Base-by-base conservation (phyloP, 2,113 vertebrate species). In the Motacilla tschutschensis region DNA sequence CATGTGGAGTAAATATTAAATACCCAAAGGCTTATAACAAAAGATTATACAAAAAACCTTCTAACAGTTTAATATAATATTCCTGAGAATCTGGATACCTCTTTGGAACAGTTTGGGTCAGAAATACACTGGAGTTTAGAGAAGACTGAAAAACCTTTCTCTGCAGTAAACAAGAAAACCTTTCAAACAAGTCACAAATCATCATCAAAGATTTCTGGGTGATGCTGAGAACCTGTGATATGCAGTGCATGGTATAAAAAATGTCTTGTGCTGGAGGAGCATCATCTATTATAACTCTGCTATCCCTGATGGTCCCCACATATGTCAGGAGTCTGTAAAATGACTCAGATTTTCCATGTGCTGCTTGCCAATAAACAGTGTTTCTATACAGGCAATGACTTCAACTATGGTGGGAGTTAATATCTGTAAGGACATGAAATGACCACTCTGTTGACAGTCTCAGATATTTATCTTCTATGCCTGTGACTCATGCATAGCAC, bases 371-470 rank as follows among this genome's bases (percentile, higher is more conserved):
- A 73, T 38, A 85, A 95, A 40, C 50, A 67, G 43, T 58, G 55
- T 40, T 86, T 86, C 55, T 75, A 29, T 36, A 60, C 11, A 76
- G 63, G 36, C 50, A 69, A n/a, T 72, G 66, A 65, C 43, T 88
- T 86, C 75, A 65, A 53, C 41, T 78, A 7, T 22, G 47, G 75
- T 79, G 55, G 71, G 84, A 90, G 59, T 57, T 88, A 87, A 41
- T 84, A 84, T 65, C 50, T 91, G 35, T 65, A 76, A 58, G 59
- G 55, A 79, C 59, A 38, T 86, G 65, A 91, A 94, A 91, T 79
- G 91, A 85, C 87, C 91, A 90, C 79, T 78, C 38, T 83, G 77
- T 72, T 93, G 90, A 86, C 81, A 91, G 66, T 77, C 62, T 77
- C 20, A 77, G 71, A 58, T 82, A 87, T 87, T 92, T 87, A 74